These are phyloP conservation scores for Eupleurogrammus muticus DNA, from an alignment of 2,797 vertebrate genomes.

Conservation along the genomic window DNA sequence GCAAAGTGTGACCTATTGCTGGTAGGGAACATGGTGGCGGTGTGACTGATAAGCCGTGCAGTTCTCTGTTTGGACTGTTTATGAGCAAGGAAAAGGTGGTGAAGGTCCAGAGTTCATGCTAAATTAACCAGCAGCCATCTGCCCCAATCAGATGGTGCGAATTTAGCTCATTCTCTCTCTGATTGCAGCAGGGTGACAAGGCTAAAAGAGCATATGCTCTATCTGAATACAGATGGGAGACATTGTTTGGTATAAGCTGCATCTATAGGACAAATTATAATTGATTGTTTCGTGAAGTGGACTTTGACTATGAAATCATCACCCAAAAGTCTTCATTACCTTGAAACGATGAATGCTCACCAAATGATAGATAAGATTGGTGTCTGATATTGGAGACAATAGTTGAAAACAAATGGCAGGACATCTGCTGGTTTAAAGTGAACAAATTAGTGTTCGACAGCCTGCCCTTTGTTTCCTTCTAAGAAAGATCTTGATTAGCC, in stretches of 20 bases:
- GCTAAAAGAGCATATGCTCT: conserved; percentile 53
- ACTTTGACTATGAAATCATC: conserved; percentile 37
- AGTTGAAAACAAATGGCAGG: conserved; percentile 14
- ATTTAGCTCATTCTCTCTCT: conserved; percentile 31
- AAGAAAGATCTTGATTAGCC: conserved; percentile 41
- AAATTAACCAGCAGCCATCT: conserved; percentile 76
- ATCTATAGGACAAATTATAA: conserved; percentile 12
- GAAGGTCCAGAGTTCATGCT: conserved; percentile 62
- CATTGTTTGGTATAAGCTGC: conserved; percentile 15
- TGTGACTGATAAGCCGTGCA: conserved; percentile 52
- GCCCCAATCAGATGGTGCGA: conserved; percentile 55
- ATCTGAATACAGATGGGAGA: conserved; percentile 26
- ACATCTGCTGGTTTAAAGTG: conserved; percentile 19
- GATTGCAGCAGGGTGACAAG: conserved; percentile 25
- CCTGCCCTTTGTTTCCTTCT: conserved; percentile 27
- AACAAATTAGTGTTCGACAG: conserved; percentile 6
- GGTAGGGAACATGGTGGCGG: conserved; percentile 40
- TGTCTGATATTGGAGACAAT: conserved; percentile 24
- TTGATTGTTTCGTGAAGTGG: conserved; percentile 22
- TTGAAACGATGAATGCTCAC: not conserved
- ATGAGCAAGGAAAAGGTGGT: conserved; percentile 49
- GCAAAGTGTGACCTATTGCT: conserved; percentile 66
- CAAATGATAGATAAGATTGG: conserved; percentile 13
- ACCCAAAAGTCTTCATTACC: conserved; percentile 25
- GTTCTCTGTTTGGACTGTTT: conserved; percentile 48